phyloP scores from a whole-genome alignment of 2,797 vertebrate genomes.

The Hylomyscus alleni region DNA sequence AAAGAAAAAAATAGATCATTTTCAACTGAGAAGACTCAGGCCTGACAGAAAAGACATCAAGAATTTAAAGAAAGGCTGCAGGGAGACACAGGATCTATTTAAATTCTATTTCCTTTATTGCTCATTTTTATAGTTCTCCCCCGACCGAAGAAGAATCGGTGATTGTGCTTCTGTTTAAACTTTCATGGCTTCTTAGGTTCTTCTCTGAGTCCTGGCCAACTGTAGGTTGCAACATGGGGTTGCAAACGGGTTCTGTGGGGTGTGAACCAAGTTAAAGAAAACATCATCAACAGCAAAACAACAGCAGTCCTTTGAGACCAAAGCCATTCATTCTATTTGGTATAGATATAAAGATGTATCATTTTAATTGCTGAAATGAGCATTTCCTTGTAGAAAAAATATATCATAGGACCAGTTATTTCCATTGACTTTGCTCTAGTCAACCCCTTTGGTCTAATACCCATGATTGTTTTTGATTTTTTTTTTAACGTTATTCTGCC shows the following conservation, averaged over 20 bases:
- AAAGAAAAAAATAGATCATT: conserved; percentile 65
- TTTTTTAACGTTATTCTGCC: conserved; percentile 36
- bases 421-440: conserved; percentile 35
- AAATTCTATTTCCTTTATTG: conserved; percentile 56
- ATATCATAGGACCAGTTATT: conserved; percentile 30
- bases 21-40: conserved; percentile 63
- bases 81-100: conserved; percentile 53
- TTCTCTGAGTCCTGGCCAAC: neutral
- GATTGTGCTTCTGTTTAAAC: neutral
- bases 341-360: conserved; percentile 63
- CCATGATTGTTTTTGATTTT: conserved; percentile 19
- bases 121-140: conserved; percentile 41
- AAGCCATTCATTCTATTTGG: conserved; percentile 46
- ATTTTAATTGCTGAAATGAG: conserved; percentile 40
- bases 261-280: conserved; percentile 1
- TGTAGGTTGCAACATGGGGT: neutral
- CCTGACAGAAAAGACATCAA: conserved; percentile 35
- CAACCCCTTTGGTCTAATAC: conserved; percentile 19
- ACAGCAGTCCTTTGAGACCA: neutral
- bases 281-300: neutral
- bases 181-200: neutral
- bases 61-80: conserved; percentile 65
- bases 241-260: conserved; percentile 19
- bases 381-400: neutral
- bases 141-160: conserved; percentile 5